phyloP scores from a whole-genome alignment of 1,140 invertebrate genomes.

The Pemphigus obesinymphae region DNA sequence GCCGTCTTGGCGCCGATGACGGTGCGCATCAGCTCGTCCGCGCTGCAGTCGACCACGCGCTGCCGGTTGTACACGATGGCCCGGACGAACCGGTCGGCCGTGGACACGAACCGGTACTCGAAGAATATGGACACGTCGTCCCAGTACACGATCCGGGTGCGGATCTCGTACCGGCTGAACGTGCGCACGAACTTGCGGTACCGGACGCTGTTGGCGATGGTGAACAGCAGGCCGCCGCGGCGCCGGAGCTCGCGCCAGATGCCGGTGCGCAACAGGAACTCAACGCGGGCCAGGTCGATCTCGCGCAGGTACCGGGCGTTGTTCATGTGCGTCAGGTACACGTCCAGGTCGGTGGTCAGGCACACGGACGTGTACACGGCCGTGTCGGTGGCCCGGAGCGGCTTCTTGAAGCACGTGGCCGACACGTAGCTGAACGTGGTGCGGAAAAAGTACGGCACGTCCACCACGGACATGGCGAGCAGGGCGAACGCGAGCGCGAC shows the following conservation, averaged over 20 bases:
- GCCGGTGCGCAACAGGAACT: conserved; percentile 74
- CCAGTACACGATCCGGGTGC: conserved; percentile 71
- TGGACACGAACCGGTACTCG: conserved; percentile 77
- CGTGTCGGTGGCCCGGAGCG: conserved; percentile 60
- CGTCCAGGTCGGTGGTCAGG: conserved; percentile 74
- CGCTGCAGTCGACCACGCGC: conserved; percentile 66
- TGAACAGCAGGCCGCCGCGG: conserved; percentile 67
- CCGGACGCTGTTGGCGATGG: conserved; percentile 72
- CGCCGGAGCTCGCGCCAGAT: conserved; percentile 65
- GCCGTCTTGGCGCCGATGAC: conserved; percentile 49
- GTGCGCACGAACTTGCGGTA: conserved; percentile 74
- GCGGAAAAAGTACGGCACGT: conserved; percentile 65
- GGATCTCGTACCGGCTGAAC: conserved; percentile 66
- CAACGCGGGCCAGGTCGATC: conserved; percentile 75
- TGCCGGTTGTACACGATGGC: conserved; percentile 74
- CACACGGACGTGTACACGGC: conserved; percentile 68
- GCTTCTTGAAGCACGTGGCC: conserved; percentile 60
- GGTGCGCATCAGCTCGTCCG: conserved; percentile 55
- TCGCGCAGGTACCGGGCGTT: conserved; percentile 79
- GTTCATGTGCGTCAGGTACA: conserved; percentile 80
- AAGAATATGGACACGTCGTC: conserved; percentile 77
- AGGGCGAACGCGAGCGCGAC: conserved; percentile 53
- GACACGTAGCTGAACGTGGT: conserved; percentile 59
- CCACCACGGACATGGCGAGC: conserved; percentile 57
- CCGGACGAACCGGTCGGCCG: conserved; percentile 70